phyloP scores from a whole-genome alignment of 2,888 invertebrate species.

The Endotricha flammealis region DNA sequence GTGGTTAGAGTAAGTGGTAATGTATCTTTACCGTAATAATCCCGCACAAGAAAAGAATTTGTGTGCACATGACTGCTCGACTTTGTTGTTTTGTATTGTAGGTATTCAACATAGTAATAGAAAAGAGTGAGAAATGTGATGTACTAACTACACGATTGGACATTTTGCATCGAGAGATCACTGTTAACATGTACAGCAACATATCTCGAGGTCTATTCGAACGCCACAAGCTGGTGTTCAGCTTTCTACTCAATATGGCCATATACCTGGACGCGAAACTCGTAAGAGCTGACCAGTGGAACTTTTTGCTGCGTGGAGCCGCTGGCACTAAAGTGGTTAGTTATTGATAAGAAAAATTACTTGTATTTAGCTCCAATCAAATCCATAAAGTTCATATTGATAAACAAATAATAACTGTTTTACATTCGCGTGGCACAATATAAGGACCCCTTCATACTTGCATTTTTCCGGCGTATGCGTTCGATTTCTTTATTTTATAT shows the following conservation, averaged over 20 bases:
- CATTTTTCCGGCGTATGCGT: no score
- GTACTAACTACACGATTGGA: slow-evolving; percentile 82
- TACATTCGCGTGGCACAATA: no score
- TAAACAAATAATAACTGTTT: no score
- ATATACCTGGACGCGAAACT: slow-evolving; percentile 82
- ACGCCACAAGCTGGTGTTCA: slow-evolving; percentile 92
- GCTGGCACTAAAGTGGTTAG: slow-evolving; percentile 75
- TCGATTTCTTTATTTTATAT: no score
- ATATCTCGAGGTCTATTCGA: slow-evolving; percentile 95
- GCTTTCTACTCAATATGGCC: slow-evolving; percentile 88
- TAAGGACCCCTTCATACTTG: no score
- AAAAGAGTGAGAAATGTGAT: slow-evolving; percentile 83
- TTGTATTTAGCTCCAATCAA: no score
- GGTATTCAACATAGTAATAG: slow-evolving; percentile 90
- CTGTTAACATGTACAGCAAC: slow-evolving; percentile 89
- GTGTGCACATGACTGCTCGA: no score
- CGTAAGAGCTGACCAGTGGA: slow-evolving; percentile 83
- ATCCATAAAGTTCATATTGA: no score
- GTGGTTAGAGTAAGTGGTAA: no score
- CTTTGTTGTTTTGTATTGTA: slow-evolving; percentile 41
- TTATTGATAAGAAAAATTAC: no score
- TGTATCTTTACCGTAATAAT: no score
- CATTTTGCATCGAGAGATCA: slow-evolving; percentile 86
- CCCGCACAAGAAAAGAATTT: no score
- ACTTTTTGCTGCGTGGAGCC: slow-evolving; percentile 87